These are phyloP conservation scores for Aphodius sticticus DNA, from an alignment of 2,888 invertebrate genomes.

Conservation along the genomic window DNA sequence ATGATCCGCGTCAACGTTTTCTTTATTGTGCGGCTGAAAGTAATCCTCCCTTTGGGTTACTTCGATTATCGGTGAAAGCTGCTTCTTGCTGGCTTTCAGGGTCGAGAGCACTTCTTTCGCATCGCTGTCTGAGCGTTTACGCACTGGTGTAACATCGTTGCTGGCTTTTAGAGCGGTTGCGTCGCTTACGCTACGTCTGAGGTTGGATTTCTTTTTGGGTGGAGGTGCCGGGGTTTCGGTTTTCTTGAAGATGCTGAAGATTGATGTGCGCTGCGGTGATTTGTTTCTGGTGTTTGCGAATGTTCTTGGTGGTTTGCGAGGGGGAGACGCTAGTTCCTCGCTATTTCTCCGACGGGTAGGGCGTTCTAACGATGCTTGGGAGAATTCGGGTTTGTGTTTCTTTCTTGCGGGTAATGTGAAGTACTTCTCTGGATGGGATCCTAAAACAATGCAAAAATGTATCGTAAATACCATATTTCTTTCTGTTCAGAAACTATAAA, in stretches of 20 bases:
- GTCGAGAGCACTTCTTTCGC: slow-evolving; percentile 61
- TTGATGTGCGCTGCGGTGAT: slow-evolving; percentile 67
- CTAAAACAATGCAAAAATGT: slow-evolving; percentile 47
- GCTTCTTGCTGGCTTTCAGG: slow-evolving; percentile 65
- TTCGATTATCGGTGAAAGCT: slow-evolving; percentile 83
- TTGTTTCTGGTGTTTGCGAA: slow-evolving; percentile 66
- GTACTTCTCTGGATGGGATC: slow-evolving; percentile 67
- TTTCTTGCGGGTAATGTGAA: slow-evolving; percentile 73
- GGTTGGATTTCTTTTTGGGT: slow-evolving; percentile 62
- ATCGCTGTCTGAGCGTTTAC: slow-evolving; percentile 69
- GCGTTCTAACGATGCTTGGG: slow-evolving; percentile 50
- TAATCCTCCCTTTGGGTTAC: slow-evolving; percentile 76
- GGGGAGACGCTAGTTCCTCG: slow-evolving; percentile 62
- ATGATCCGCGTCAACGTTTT: slow-evolving; percentile 42
- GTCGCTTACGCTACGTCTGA: slow-evolving; percentile 62
- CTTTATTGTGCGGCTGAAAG: slow-evolving; percentile 56
- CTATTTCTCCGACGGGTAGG: slow-evolving; percentile 60
- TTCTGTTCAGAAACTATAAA: not conserved
- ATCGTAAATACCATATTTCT: not conserved
- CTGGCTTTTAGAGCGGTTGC: slow-evolving; percentile 66
- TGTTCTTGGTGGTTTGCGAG: slow-evolving; percentile 56
- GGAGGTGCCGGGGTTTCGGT: slow-evolving; percentile 64
- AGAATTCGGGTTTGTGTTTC: slow-evolving; percentile 54
- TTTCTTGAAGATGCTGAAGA: slow-evolving; percentile 73
- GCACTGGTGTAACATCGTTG: slow-evolving; percentile 57